These are phyloP conservation scores for Chymomyza caudatula DNA, from an alignment of 2,888 invertebrate genomes.

Conservation along the genomic window DNA sequence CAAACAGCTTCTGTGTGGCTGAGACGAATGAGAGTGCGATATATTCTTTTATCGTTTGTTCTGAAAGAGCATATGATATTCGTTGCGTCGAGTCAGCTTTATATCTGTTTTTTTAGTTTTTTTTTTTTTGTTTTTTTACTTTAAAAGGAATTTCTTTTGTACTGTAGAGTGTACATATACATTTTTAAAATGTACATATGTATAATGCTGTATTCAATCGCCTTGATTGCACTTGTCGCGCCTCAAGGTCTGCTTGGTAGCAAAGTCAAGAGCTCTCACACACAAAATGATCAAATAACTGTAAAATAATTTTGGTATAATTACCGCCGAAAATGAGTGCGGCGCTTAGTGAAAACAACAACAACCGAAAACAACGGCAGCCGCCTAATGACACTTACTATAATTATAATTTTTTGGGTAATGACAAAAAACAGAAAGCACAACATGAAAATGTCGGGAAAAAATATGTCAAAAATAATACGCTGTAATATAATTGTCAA, in stretches of 20 bases:
- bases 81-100: no score
- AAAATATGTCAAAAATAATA: conserved; percentile 70
- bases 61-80: conserved; percentile 23
- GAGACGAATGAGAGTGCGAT: no score
- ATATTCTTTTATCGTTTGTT: no score
- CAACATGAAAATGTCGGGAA: conserved; percentile 35
- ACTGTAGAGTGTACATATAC: background rate
- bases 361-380: conserved; percentile 47
- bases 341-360: background rate
- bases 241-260: background rate
- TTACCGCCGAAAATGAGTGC: conserved; percentile 32
- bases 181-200: background rate
- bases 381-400: conserved; percentile 66
- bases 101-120: no score
- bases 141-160: background rate
- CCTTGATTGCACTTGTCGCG: background rate
- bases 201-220: background rate
- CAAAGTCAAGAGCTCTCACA: no score
- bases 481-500: conserved; percentile 62
- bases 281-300: conserved; percentile 34
- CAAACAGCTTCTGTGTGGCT: no score
- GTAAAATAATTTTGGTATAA: conserved; percentile 62
- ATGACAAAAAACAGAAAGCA: conserved; percentile 55
- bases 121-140: background rate
- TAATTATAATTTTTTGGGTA: conserved; percentile 68